These are phyloP conservation scores for Lepus oiostolus DNA, from an alignment of 2,797 vertebrate genomes.

Conservation along the genomic window DNA sequence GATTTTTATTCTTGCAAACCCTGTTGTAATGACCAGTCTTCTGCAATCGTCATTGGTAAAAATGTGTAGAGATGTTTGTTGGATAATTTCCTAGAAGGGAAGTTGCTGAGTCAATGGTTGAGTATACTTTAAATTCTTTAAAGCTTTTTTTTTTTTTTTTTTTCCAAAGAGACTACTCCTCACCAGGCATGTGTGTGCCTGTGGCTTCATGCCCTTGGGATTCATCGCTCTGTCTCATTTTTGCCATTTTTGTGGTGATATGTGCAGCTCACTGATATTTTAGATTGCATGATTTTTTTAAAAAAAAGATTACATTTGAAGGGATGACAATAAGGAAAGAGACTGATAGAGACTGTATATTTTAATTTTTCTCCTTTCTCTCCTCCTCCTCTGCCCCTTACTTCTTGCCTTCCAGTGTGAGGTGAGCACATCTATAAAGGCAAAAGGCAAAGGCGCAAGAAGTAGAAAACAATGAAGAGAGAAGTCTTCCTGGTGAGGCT, in stretches of 20 bases:
- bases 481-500: not conserved
- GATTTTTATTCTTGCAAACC: slow-evolving; percentile 50
- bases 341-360: not conserved
- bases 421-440: not conserved
- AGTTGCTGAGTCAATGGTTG: slow-evolving; percentile 58
- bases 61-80: slow-evolving; percentile 8
- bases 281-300: not conserved
- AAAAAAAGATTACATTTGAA: not conserved
- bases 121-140: slow-evolving; percentile 15
- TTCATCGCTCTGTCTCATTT: not conserved
- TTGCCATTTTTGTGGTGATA: not conserved
- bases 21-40: slow-evolving; percentile 31
- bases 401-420: not conserved
- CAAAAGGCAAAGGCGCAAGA: not conserved
- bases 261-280: not conserved
- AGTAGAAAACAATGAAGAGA: not conserved
- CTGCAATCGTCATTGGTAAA: slow-evolving; percentile 3
- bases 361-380: not conserved
- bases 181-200: not conserved
- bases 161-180: not conserved
- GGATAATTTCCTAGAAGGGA: slow-evolving; percentile 68
- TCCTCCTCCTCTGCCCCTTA: not conserved
- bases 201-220: not conserved
- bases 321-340: not conserved
- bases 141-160: not conserved